Evolutionary conservation across 1,140 invertebrate genomes (phyloP).

Genomic region (Cotesia typhae): DNA sequence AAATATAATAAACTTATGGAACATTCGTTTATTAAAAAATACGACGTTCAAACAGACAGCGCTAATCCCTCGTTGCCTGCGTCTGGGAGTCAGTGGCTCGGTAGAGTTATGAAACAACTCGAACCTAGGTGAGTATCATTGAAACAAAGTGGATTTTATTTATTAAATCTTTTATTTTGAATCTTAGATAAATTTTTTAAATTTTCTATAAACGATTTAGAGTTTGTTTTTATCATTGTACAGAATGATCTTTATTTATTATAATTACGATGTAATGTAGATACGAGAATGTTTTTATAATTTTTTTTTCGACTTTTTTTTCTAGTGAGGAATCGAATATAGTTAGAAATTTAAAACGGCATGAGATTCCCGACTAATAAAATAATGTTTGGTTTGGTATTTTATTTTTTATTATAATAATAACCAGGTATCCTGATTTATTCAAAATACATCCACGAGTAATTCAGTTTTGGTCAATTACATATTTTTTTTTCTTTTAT

Average conservation of each 20-base stretch:
- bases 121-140: slow-evolving; percentile 57
- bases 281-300: slow-evolving; percentile 5
- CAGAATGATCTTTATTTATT: neutral
- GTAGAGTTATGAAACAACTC: slow-evolving; percentile 58
- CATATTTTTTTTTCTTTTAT: slow-evolving; percentile 5
- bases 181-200: slow-evolving; percentile 23
- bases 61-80: slow-evolving; percentile 50
- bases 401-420: slow-evolving; percentile 48
- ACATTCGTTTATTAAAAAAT: slow-evolving; percentile 87
- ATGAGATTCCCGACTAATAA: slow-evolving; percentile 63
- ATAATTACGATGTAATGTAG: slow-evolving; percentile 10
- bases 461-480: neutral
- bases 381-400: slow-evolving; percentile 62
- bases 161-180: slow-evolving; percentile 21
- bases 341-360: slow-evolving; percentile 52
- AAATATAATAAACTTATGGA: slow-evolving; percentile 93
- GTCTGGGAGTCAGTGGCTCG: slow-evolving; percentile 61
- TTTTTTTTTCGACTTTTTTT: slow-evolving; percentile 12
- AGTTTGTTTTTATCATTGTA: slow-evolving; percentile 7
- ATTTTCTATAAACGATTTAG: neutral
- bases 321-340: slow-evolving; percentile 16
- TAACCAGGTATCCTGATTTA: slow-evolving; percentile 48
- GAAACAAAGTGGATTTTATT: slow-evolving; percentile 5
- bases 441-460: neutral
- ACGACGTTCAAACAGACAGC: slow-evolving; percentile 67